Evolutionary conservation across 2,113 vertebrate genomes (phyloP).

Genomic region (Osmerus eperlanus): DNA sequence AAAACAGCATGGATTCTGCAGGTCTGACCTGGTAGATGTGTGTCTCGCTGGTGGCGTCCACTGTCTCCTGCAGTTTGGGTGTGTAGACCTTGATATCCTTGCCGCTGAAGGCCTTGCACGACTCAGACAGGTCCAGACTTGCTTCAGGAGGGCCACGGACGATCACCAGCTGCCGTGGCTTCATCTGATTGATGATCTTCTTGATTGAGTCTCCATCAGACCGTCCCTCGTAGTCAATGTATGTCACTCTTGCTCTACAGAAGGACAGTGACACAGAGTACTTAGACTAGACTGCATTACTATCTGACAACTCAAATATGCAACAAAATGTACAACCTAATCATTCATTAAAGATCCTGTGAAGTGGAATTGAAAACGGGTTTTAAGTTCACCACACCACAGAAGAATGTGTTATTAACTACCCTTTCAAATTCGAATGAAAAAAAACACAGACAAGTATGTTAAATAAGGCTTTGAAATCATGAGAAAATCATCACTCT

Average conservation of each 20-base stretch:
- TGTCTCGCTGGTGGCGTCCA: slow-evolving; percentile 96
- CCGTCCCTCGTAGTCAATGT: slow-evolving; percentile 98
- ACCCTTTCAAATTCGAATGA: too few species aligned
- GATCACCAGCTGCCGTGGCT: slow-evolving; percentile 91
- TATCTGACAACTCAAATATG: neutral
- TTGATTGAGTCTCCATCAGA: slow-evolving; percentile 98
- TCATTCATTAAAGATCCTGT: too few species aligned
- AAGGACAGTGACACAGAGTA: neutral
- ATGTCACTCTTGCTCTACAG: slow-evolving; percentile 87
- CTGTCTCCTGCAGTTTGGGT: slow-evolving; percentile 93
- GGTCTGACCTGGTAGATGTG: slow-evolving; percentile 93
- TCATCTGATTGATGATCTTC: slow-evolving; percentile 99
- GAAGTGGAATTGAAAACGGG: too few species aligned
- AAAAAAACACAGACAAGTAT: too few species aligned
- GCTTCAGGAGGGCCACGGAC: slow-evolving; percentile 94
- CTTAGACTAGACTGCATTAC: neutral
- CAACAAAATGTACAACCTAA: neutral
- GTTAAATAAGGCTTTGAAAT: too few species aligned
- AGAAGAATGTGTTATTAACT: too few species aligned
- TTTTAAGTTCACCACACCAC: too few species aligned
- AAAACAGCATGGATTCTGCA: too few species aligned
- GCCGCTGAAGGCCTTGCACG: slow-evolving; percentile 92
- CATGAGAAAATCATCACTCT: too few species aligned
- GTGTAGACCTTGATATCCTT: slow-evolving; percentile 98
- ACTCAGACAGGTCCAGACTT: slow-evolving; percentile 92